phyloP scores from a whole-genome alignment of 1,140 invertebrate genomes.

The Metopolophium dirhodum region DNA sequence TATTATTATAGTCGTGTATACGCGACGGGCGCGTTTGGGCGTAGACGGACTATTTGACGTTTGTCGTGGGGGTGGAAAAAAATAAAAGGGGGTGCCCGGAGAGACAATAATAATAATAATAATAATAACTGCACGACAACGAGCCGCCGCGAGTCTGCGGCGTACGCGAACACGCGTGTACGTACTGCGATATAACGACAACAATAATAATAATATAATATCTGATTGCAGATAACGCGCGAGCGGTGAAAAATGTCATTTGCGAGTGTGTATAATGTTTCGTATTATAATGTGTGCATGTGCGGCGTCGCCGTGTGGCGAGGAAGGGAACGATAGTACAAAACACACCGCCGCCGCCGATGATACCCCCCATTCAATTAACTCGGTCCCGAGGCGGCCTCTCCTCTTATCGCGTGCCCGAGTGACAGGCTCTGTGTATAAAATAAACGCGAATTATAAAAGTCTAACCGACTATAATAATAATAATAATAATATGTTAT shows the following conservation, averaged over 20 bases:
- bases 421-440: neutral
- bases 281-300: too few species aligned
- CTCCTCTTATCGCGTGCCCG: conserved; percentile 38
- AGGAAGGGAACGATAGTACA: neutral
- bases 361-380: conserved; percentile 9
- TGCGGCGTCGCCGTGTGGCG: neutral
- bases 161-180: neutral
- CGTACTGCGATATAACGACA: neutral
- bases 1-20: neutral
- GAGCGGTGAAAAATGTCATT: conserved; percentile 19
- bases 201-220: conserved; percentile 7
- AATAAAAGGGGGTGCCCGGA: neutral
- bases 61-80: neutral
- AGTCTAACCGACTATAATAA: neutral
- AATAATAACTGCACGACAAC: neutral
- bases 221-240: conserved; percentile 1
- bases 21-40: neutral
- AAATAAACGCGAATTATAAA: conserved; percentile 36
- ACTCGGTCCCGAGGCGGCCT: conserved; percentile 16
- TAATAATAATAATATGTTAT: too few species aligned
- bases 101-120: neutral
- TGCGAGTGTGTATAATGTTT: neutral
- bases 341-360: neutral
- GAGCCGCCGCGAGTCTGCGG: neutral
- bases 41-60: conserved; percentile 17